Evolutionary conservation across 2,113 vertebrate genomes (phyloP).

Genomic region (Conger conger): DNA sequence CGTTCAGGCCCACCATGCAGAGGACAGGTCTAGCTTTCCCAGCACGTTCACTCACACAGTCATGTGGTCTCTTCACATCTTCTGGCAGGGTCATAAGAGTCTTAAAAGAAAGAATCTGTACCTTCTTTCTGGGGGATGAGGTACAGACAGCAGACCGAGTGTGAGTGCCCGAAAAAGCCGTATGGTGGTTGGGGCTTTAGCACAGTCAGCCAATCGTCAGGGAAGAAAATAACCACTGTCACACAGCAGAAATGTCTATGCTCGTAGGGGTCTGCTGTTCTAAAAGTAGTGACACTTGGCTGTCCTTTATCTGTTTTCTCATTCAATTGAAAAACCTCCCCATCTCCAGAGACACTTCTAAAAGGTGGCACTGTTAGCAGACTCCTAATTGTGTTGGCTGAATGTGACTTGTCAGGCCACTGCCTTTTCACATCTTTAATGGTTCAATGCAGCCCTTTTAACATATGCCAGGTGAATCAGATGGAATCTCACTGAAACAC

Average conservation of each 20-base stretch:
- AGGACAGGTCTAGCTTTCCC: background rate
- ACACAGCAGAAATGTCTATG: conserved; percentile 46
- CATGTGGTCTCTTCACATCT: background rate
- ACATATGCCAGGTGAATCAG: background rate
- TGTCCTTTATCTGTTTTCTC: conserved; percentile 27
- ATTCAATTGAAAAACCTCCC: conserved; percentile 35
- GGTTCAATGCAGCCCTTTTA: background rate
- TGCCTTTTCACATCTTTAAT: background rate
- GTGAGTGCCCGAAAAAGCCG: background rate
- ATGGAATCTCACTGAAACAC: background rate
- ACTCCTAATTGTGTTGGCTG: background rate
- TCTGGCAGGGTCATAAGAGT: background rate
- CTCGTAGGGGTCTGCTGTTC: conserved; percentile 33
- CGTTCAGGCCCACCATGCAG: background rate
- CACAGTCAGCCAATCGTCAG: conserved; percentile 15
- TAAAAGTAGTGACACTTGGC: conserved; percentile 25
- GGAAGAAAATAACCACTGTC: conserved; percentile 28
- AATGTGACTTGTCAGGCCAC: background rate
- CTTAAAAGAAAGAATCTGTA: conserved; percentile 28
- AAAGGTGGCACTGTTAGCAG: conserved; percentile 27
- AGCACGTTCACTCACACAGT: background rate
- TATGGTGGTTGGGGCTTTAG: conserved; percentile 38
- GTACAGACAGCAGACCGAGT: background rate
- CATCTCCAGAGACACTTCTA: conserved; percentile 33
- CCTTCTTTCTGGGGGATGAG: background rate